phyloP scores from a whole-genome alignment of 1,140 invertebrate genomes.

The Tetramorium alpestre region DNA sequence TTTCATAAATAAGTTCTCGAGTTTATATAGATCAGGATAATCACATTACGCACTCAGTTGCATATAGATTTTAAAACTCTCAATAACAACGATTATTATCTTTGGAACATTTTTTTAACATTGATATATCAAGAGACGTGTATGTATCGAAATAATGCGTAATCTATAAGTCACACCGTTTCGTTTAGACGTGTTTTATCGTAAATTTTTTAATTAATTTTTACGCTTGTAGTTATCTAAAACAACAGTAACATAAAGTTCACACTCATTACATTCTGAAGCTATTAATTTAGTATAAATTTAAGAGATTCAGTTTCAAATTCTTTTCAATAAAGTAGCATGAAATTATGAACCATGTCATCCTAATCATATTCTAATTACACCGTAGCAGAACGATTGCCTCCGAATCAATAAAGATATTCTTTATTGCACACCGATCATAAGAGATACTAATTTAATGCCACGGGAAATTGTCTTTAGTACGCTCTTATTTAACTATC shows the following conservation, averaged over 20 bases:
- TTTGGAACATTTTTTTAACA: slow-evolving; percentile 37
- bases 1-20: slow-evolving; percentile 22
- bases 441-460: neutral
- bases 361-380: slow-evolving; percentile 7
- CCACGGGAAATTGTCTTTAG: neutral
- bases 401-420: neutral
- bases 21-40: slow-evolving; percentile 32
- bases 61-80: slow-evolving; percentile 32
- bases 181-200: slow-evolving; percentile 1
- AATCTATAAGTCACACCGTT: slow-evolving; percentile 28
- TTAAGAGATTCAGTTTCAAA: neutral
- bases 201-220: slow-evolving; percentile 27
- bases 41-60: slow-evolving; percentile 34
- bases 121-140: slow-evolving; percentile 46
- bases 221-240: slow-evolving; percentile 1
- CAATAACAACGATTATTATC: slow-evolving; percentile 36
- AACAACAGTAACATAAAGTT: slow-evolving; percentile 36
- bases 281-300: slow-evolving; percentile 24
- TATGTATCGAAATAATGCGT: slow-evolving; percentile 34
- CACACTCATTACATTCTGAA: slow-evolving; percentile 30
- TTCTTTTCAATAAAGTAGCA: neutral
- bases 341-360: neutral
- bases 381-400: neutral
- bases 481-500: neutral
- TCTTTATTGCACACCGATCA: neutral